phyloP scores from a whole-genome alignment of 2,113 vertebrate species.

The Lamprologus callipterus region DNA sequence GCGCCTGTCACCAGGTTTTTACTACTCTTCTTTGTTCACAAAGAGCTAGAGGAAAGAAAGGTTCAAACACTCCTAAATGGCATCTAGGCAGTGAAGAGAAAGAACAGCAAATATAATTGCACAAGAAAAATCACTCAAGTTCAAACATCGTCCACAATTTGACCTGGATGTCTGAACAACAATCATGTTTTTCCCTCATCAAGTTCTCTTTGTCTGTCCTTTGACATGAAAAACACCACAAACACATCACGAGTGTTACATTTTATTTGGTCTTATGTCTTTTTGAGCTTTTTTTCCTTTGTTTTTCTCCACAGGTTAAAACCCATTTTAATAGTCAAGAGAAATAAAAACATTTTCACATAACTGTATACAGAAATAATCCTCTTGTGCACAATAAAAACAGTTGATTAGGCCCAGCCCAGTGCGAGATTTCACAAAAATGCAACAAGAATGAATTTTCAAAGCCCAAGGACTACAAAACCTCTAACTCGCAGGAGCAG shows the following conservation, averaged over 20 bases:
- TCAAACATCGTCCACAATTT: neutral
- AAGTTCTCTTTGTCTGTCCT: neutral
- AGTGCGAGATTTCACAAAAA: slow-evolving; percentile 65
- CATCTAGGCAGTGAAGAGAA: neutral
- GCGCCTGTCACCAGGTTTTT: neutral
- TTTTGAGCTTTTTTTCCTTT: slow-evolving; percentile 43
- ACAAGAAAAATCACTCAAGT: neutral
- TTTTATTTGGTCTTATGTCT: slow-evolving; percentile 74
- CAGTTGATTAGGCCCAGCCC: slow-evolving; percentile 76
- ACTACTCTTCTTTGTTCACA: neutral
- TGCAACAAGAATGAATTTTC: slow-evolving; percentile 20
- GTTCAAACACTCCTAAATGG: neutral
- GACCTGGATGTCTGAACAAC: neutral
- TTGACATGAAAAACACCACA: neutral
- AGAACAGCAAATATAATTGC: neutral
- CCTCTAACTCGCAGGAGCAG: slow-evolving; percentile 6
- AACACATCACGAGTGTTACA: slow-evolving; percentile 52
- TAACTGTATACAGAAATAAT: slow-evolving; percentile 58
- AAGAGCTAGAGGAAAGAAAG: neutral
- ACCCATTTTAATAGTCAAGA: slow-evolving; percentile 64
- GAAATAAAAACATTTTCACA: slow-evolving; percentile 65
- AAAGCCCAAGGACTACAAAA: slow-evolving; percentile 33
- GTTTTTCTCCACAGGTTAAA: slow-evolving; percentile 73
- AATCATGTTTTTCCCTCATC: neutral
- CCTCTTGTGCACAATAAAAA: slow-evolving; percentile 57